Conservation (phyloP, 2,888 invertebrate genomes). For the Agrochola macilenta region DNA sequence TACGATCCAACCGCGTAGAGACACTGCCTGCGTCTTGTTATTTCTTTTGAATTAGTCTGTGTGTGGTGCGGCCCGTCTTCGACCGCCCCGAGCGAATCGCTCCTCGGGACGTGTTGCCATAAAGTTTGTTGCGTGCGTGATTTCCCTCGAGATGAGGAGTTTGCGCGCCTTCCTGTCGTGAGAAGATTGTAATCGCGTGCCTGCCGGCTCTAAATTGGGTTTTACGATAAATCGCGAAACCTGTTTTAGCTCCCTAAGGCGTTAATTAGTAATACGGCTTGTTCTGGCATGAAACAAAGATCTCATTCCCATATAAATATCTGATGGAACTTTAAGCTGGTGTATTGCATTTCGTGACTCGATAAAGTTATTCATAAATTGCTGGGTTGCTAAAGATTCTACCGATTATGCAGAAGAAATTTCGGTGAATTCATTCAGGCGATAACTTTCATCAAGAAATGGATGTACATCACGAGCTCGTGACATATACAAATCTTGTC, state of each 20-base stretch:
- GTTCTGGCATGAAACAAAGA: constrained; percentile 82
- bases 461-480: background rate
- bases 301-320: constrained; percentile 74
- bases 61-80: constrained; percentile 84
- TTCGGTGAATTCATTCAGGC: background rate
- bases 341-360: constrained; percentile 24
- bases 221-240: constrained; percentile 89
- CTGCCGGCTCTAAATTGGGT: constrained; percentile 90
- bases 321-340: constrained; percentile 43
- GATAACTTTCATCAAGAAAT: background rate
- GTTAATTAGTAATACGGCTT: constrained; percentile 87
- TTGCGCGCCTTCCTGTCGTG: constrained; percentile 90
- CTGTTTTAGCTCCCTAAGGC: constrained; percentile 86
- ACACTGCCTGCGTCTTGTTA: constrained; percentile 86
- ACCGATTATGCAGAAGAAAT: background rate
- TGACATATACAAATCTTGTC: background rate
- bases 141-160: constrained; percentile 91
- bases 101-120: constrained; percentile 89
- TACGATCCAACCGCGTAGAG: constrained; percentile 81
- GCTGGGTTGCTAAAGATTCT: constrained; percentile 10
- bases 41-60: constrained; percentile 85
- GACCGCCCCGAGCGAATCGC: constrained; percentile 88
- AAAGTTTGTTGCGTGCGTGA: constrained; percentile 91
- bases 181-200: constrained; percentile 91
- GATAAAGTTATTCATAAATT: constrained; percentile 19